These are phyloP conservation scores for Rhodophaea formosa DNA, from an alignment of 2,888 invertebrate genomes.

Conservation along the genomic window DNA sequence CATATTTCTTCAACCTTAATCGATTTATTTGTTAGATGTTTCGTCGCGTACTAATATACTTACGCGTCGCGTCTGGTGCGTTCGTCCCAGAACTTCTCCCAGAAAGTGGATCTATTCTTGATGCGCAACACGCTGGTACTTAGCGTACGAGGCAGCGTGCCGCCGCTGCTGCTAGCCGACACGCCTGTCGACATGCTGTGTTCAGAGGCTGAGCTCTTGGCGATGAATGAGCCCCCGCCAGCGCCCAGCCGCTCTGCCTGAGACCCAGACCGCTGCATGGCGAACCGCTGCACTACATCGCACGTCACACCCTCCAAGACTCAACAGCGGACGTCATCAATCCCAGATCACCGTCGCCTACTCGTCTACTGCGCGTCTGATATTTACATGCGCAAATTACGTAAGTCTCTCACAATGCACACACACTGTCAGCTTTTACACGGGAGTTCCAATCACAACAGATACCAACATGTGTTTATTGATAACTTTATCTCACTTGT, in stretches of 20 bases:
- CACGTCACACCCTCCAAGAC: constrained; percentile 29
- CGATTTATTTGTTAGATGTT: too few relatives aligned
- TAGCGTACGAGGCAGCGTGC: constrained; percentile 85
- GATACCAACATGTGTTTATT: constrained; percentile 40
- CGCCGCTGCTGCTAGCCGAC: constrained; percentile 69
- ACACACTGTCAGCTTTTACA: constrained; percentile 39
- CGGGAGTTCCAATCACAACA: constrained; percentile 37
- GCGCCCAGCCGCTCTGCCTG: constrained; percentile 79
- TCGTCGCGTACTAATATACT: constrained; percentile 56
- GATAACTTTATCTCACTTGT: constrained; percentile 56
- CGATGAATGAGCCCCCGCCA: constrained; percentile 57
- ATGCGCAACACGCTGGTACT: constrained; percentile 91
- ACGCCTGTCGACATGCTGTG: constrained; percentile 78
- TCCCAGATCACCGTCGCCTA: constrained; percentile 33
- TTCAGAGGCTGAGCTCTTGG: constrained; percentile 74
- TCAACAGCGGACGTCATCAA: constrained; percentile 30
- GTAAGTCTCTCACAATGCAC: constrained; percentile 34
- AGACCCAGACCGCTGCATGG: constrained; percentile 80
- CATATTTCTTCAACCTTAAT: too few relatives aligned
- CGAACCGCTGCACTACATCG: constrained; percentile 43
- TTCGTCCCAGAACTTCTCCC: constrained; percentile 91
- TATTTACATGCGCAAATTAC: constrained; percentile 36
- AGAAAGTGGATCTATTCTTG: constrained; percentile 89
- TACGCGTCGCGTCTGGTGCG: constrained; percentile 85
- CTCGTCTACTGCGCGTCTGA: constrained; percentile 33